These are phyloP conservation scores for Incurvaria masculella DNA, from an alignment of 2,888 invertebrate genomes.

Conservation along the genomic window DNA sequence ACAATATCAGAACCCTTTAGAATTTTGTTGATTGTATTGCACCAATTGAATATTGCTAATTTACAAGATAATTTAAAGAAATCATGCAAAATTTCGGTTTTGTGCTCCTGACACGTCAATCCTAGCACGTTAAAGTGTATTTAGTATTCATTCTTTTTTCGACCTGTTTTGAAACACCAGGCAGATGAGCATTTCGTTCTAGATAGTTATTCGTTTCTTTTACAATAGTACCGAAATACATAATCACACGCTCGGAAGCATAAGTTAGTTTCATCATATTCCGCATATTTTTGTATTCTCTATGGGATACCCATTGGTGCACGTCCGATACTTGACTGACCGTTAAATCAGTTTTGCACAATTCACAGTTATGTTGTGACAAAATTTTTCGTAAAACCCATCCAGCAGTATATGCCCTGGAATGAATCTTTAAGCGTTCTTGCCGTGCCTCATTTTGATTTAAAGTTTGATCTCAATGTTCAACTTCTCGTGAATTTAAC, in stretches of 20 bases:
- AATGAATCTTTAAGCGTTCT: conserved; percentile 17
- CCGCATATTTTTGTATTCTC: conserved; percentile 11
- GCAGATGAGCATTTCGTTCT: conserved; percentile 7
- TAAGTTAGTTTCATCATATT: conserved; percentile 13
- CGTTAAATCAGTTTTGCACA: conserved; percentile 8
- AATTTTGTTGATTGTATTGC: conserved; percentile 13
- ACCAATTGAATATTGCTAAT: conserved; percentile 14
- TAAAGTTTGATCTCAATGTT: conserved; percentile 1
- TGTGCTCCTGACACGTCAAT: conserved; percentile 12
- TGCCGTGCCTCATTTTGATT: conserved; percentile 8
- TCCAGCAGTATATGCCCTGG: conserved; percentile 18
- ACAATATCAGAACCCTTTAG: conserved; percentile 10
- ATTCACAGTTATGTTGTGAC: conserved; percentile 8
- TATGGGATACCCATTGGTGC: conserved; percentile 13
- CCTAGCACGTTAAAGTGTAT: conserved; percentile 14
- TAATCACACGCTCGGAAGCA: conserved; percentile 15
- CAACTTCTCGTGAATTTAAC: neutral
- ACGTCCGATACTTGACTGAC: neutral
- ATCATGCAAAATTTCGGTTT: conserved; percentile 5
- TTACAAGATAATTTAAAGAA: conserved; percentile 9
- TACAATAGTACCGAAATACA: conserved; percentile 12
- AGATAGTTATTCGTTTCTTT: conserved; percentile 16
- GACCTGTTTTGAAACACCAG: conserved; percentile 8
- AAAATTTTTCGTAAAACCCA: conserved; percentile 16
- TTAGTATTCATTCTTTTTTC: conserved; percentile 10